A percentile compares a stretch with the other conserved stretches of the same genome.
Evolutionary conservation across 2,113 vertebrate genomes (phyloP).

Genomic region (Neogale vison): DNA sequence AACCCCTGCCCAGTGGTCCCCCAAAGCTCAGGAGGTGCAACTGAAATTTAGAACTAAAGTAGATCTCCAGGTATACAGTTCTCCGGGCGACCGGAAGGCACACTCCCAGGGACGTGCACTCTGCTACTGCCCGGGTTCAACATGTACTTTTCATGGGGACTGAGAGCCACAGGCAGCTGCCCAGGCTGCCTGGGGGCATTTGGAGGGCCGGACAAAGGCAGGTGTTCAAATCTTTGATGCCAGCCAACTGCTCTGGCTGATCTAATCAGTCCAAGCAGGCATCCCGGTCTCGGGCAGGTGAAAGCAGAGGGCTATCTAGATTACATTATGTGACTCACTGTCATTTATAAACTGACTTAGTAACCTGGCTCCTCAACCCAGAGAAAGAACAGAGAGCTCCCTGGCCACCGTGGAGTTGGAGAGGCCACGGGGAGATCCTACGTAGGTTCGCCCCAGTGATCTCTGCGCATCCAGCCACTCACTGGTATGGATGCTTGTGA

Average conservation of each 20-base stretch:
- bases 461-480: not conserved
- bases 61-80: not conserved
- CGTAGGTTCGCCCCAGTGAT: not conserved
- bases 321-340: not conserved
- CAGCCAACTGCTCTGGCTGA: not conserved
- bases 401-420: not conserved
- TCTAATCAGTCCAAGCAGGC: not conserved
- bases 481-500: not conserved
- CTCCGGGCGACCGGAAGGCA: not conserved
- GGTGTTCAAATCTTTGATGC: not conserved
- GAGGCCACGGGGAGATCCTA: not conserved
- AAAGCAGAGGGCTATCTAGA: not conserved
- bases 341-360: not conserved
- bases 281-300: not conserved
- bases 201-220: not conserved
- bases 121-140: not conserved
- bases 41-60: not conserved
- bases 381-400: not conserved
- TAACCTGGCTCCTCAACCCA: not conserved
- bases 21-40: not conserved
- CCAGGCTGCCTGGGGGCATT: not conserved
- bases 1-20: not conserved
- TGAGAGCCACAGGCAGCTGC: not conserved
- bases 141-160: not conserved
- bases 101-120: not conserved